Percentiles rank a stretch among this genome's conserved stretches.
Evolutionary conservation across 2,113 vertebrate species (phyloP).

Genomic region (Ornithorhynchus anatinus): DNA sequence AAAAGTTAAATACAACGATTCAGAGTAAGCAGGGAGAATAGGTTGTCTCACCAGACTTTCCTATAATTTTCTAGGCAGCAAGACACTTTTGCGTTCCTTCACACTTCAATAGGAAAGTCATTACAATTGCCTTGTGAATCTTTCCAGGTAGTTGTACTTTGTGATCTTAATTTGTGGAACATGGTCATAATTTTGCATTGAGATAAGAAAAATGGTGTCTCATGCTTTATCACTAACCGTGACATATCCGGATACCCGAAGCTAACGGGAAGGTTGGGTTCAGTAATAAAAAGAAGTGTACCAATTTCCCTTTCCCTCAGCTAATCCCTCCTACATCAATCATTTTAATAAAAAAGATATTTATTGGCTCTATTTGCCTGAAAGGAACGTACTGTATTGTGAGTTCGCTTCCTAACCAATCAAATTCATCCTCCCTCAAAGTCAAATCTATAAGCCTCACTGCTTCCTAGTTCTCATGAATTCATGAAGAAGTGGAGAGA

Average conservation of each 20-base stretch:
- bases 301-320: no score
- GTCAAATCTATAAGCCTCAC: no score
- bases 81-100: neutral
- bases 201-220: conserved; percentile 3
- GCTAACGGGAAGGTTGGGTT: neutral
- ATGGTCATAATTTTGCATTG: neutral
- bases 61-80: conserved; percentile 3
- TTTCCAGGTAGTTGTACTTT: conserved; percentile 15
- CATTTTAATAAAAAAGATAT: no score
- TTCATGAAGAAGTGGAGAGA: no score
- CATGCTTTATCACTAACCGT: neutral
- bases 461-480: no score
- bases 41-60: neutral
- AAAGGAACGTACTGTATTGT: no score
- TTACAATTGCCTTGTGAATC: neutral
- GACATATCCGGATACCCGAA: neutral
- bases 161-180: conserved; percentile 10
- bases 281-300: no score
- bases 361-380: no score
- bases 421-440: no score
- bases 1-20: conserved; percentile 25
- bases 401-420: no score
- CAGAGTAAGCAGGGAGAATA: neutral
- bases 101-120: neutral
- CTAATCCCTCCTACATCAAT: no score